Percentiles rank a stretch among this genome's conserved stretches.
These are phyloP conservation scores for Chaetura pelagica DNA, from an alignment of 2,113 vertebrate species.

Conservation along the genomic window DNA sequence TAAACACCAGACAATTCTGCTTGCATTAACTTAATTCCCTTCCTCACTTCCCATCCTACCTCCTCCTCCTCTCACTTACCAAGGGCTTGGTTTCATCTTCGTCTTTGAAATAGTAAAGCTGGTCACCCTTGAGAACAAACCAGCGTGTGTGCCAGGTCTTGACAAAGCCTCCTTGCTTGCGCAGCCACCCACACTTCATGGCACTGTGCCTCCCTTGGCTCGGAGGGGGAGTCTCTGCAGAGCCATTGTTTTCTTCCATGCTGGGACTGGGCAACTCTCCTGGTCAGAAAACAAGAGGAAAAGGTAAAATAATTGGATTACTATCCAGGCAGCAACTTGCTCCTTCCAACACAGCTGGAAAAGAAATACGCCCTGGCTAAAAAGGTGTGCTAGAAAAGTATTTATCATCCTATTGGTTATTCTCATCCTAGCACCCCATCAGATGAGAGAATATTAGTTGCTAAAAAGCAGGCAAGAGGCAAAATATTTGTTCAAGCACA, in stretches of 20 bases:
- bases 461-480: not conserved
- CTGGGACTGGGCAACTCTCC: slow-evolving; percentile 58
- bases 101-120: slow-evolving; percentile 95
- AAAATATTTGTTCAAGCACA: not conserved
- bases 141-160: slow-evolving; percentile 98
- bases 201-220: slow-evolving; percentile 70
- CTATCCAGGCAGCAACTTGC: not conserved
- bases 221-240: slow-evolving; percentile 70
- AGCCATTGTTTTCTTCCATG: slow-evolving; percentile 88
- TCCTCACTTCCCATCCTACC: not conserved
- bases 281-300: slow-evolving; percentile 38
- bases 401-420: not conserved
- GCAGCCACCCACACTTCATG: slow-evolving; percentile 92
- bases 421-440: not conserved
- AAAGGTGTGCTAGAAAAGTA: not conserved
- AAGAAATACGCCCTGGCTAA: not conserved
- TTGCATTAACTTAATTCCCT: not conserved
- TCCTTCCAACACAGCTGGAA: not conserved
- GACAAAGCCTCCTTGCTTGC: slow-evolving; percentile 98
- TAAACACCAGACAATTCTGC: not conserved
- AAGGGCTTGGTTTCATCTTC: slow-evolving; percentile 95
- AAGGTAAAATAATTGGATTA: slow-evolving; percentile 9
- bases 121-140: slow-evolving; percentile 95
- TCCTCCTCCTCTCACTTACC: slow-evolving; percentile 79
- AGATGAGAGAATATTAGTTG: not conserved